Percentiles rank a stretch among this genome's conserved stretches.
Evolutionary conservation across 92 coral and sea anemone genomes (phyloP).

Genomic region (Parazoanthus atlanticus): DNA sequence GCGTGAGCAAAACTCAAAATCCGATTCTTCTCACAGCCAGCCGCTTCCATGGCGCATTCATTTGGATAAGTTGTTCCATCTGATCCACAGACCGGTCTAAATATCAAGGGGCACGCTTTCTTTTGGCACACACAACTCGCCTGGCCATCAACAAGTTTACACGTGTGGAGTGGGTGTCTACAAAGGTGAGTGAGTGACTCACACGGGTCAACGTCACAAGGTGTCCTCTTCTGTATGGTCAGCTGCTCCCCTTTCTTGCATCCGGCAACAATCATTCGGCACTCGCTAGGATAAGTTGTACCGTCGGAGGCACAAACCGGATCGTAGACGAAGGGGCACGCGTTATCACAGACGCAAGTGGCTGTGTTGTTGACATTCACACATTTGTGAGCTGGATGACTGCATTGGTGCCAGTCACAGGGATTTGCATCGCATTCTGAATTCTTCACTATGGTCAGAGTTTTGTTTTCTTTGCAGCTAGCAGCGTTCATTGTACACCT

Average conservation of each 20-base stretch:
- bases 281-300: constrained; percentile 75
- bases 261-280: constrained; percentile 60
- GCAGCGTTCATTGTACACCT: constrained; percentile 42
- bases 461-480: constrained; percentile 31
- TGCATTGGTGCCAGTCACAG: constrained; percentile 51
- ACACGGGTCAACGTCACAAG: constrained; percentile 56
- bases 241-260: constrained; percentile 64
- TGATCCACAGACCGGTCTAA: constrained; percentile 76
- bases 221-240: constrained; percentile 46
- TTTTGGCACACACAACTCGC: constrained; percentile 65
- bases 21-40: constrained; percentile 27
- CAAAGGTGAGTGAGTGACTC: constrained; percentile 11
- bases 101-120: constrained; percentile 44
- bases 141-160: constrained; percentile 53
- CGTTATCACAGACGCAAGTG: constrained; percentile 68
- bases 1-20: constrained; percentile 25
- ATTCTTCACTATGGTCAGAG: constrained; percentile 42
- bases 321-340: constrained; percentile 48
- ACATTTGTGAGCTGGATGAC: constrained; percentile 64
- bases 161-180: constrained; percentile 56
- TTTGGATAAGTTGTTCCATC: constrained; percentile 71
- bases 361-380: constrained; percentile 60
- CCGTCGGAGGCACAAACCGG: constrained; percentile 97
- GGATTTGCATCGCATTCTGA: constrained; percentile 43
- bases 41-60: constrained; percentile 52